Conservation (phyloP, 2,888 invertebrate species). For the Minunthozetes semirufus region DNA sequence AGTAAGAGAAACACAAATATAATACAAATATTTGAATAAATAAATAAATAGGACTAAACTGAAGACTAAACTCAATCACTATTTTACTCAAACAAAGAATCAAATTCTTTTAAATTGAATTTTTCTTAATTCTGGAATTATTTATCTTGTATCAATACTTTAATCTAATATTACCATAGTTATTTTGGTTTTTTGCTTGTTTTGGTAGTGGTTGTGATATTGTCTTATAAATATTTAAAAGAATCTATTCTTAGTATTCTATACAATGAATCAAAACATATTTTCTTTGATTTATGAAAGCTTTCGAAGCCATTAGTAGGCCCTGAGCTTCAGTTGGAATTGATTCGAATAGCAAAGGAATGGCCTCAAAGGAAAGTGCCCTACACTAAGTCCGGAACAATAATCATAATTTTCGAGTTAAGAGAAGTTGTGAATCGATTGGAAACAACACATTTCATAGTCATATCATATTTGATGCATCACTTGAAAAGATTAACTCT, state of each 20-base stretch:
- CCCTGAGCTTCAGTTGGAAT: slow-evolving; percentile 24
- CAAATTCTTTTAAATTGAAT: too few relatives aligned
- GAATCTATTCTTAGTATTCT: too few relatives aligned
- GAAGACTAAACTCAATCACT: too few relatives aligned
- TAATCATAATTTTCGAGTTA: slow-evolving; percentile 33
- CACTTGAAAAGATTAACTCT: slow-evolving; percentile 31
- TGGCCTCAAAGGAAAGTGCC: slow-evolving; percentile 34
- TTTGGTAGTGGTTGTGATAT: too few relatives aligned
- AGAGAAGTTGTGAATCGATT: slow-evolving; percentile 29
- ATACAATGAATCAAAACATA: too few relatives aligned
- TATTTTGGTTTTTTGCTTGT: too few relatives aligned
- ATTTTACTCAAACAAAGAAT: too few relatives aligned
- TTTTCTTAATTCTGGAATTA: too few relatives aligned
- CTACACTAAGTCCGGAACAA: slow-evolving; percentile 33
- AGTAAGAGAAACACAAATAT: background rate
- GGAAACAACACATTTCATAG: slow-evolving; percentile 2
- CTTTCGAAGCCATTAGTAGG: slow-evolving; percentile 26
- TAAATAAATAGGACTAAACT: too few relatives aligned
- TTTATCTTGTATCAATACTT: too few relatives aligned
- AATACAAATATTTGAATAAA: background rate
- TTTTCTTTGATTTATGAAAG: background rate
- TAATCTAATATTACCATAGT: too few relatives aligned
- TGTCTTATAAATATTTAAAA: too few relatives aligned
- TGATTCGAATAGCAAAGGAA: slow-evolving; percentile 31
- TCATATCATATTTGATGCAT: slow-evolving; percentile 33